These are phyloP conservation scores for Thunnus maccoyii DNA, from an alignment of 2,113 vertebrate genomes.

Conservation along the genomic window DNA sequence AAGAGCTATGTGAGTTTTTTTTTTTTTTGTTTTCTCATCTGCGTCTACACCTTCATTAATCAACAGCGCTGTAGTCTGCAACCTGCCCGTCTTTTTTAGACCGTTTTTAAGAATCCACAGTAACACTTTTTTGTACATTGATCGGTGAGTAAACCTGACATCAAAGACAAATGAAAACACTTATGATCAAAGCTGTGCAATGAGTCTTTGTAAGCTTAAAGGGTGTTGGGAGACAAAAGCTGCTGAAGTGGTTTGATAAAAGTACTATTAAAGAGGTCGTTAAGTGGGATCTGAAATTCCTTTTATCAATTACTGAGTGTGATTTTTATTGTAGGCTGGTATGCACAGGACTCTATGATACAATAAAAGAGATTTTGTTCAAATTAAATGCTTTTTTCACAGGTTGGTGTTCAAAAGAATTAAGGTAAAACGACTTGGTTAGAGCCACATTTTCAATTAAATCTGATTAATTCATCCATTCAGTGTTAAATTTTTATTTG, in stretches of 20 bases:
- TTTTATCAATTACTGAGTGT: constrained; percentile 51
- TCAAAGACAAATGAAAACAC: constrained; percentile 23
- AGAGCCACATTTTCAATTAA: constrained; percentile 19
- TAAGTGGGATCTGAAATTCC: constrained; percentile 26
- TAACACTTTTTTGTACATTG: constrained; percentile 32
- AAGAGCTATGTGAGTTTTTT: not conserved
- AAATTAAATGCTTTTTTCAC: constrained; percentile 49
- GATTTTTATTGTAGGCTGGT: constrained; percentile 41
- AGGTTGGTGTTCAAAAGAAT: not conserved
- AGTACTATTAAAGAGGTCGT: constrained; percentile 36
- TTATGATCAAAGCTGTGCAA: constrained; percentile 28
- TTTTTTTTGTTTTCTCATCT: not conserved
- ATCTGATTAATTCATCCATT: not conserved
- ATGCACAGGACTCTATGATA: constrained; percentile 52
- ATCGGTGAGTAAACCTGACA: not conserved
- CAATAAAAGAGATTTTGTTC: constrained; percentile 53
- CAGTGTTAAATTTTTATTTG: not conserved
- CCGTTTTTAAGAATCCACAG: constrained; percentile 48
- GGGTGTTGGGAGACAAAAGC: constrained; percentile 32
- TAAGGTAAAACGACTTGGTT: not conserved
- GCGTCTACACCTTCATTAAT: constrained; percentile 17
- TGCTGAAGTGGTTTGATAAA: constrained; percentile 51
- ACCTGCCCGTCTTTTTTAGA: constrained; percentile 36
- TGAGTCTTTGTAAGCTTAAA: constrained; percentile 13
- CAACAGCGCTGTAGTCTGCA: constrained; percentile 24